Percentiles rank a stretch among this genome's conserved stretches.
Conservation (phyloP, 2,888 invertebrate species). For the Dorcus parallelipipedus region DNA sequence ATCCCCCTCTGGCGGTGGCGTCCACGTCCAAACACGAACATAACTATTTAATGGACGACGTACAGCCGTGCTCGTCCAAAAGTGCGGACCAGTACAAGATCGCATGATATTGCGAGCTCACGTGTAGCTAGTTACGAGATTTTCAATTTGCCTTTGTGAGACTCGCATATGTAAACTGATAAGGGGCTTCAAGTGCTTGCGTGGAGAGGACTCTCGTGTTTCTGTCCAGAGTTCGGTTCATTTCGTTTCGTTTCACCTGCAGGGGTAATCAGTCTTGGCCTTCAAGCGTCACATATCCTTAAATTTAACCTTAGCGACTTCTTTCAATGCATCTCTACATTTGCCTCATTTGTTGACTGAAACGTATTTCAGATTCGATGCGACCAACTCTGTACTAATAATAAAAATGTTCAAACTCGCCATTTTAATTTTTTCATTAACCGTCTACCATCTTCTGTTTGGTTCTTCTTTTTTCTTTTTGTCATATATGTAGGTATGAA, state of each 20-base stretch:
- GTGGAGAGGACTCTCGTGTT: not conserved
- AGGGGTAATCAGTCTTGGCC: not conserved
- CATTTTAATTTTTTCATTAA: too few relatives aligned
- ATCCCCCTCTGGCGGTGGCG: constrained; percentile 39
- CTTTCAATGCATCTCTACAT: too few relatives aligned
- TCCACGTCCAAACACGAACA: constrained; percentile 52
- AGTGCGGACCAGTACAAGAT: constrained; percentile 43
- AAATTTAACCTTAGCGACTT: too few relatives aligned
- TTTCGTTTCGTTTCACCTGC: not conserved
- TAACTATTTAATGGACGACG: constrained; percentile 46
- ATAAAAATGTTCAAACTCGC: too few relatives aligned
- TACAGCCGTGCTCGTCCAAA: constrained; percentile 51
- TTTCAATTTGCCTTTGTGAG: constrained; percentile 13
- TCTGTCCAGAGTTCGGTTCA: not conserved
- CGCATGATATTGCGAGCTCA: constrained; percentile 41
- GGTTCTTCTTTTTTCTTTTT: too few relatives aligned
- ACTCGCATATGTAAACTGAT: not conserved
- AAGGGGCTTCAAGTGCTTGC: not conserved
- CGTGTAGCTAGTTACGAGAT: constrained; percentile 18
- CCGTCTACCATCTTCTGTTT: too few relatives aligned
- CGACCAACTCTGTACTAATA: too few relatives aligned
- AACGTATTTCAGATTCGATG: too few relatives aligned
- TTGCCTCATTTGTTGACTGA: too few relatives aligned
- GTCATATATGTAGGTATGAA: too few relatives aligned
- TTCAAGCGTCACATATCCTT: too few relatives aligned